These are phyloP conservation scores for Chironomus tepperi DNA, from an alignment of 1,140 invertebrate genomes.

Conservation along the genomic window DNA sequence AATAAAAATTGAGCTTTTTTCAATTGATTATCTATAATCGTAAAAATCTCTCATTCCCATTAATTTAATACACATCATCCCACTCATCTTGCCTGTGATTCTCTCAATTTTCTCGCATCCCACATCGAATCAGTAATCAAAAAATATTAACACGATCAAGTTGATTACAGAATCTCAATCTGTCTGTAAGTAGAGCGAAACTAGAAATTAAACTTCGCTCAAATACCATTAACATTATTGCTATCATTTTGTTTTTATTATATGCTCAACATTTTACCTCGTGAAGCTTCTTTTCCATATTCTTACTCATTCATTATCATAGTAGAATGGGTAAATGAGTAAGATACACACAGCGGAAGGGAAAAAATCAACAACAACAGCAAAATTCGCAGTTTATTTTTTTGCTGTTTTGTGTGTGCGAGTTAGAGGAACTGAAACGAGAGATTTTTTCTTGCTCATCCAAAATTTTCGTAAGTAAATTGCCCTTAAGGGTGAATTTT, in stretches of 20 bases:
- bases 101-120: not conserved
- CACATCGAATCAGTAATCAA: not conserved
- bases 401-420: no score
- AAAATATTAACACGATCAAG: constrained; percentile 16
- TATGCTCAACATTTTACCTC: not conserved
- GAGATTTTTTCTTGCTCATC: no score
- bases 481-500: no score
- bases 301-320: not conserved
- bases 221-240: constrained; percentile 20
- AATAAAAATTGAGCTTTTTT: not conserved
- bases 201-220: constrained; percentile 21
- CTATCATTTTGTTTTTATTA: constrained; percentile 19
- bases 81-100: not conserved
- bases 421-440: no score
- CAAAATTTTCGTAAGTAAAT: no score
- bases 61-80: not conserved
- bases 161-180: constrained; percentile 19
- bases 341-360: no score
- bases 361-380: no score
- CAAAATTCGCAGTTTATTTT: no score
- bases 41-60: constrained; percentile 9
- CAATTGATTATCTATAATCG: constrained; percentile 17
- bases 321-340: not conserved
- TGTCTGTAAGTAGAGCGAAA: not conserved
- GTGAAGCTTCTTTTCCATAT: not conserved